These are phyloP conservation scores for Heterochromis multidens DNA, from an alignment of 2,113 vertebrate genomes.

Conservation along the genomic window DNA sequence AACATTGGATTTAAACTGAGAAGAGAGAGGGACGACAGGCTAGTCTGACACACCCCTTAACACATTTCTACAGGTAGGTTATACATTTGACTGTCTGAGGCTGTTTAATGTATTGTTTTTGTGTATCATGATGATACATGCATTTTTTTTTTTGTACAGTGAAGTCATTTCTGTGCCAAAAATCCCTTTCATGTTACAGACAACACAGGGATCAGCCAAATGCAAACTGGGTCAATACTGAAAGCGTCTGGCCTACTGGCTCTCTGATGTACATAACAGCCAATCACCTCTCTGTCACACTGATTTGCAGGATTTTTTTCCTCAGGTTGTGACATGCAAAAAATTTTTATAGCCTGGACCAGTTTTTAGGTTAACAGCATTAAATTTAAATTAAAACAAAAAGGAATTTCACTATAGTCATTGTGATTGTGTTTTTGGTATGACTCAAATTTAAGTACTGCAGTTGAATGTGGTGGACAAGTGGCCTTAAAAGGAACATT, in stretches of 20 bases:
- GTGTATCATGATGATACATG: neutral
- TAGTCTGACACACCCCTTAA: neutral
- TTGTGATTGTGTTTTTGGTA: neutral
- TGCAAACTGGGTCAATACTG: slow-evolving; percentile 3
- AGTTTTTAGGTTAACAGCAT: neutral
- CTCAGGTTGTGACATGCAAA: neutral
- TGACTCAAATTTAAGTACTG: neutral
- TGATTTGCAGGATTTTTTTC: slow-evolving; percentile 5
- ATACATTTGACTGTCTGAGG: neutral
- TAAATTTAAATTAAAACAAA: neutral
- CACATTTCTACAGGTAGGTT: slow-evolving; percentile 42
- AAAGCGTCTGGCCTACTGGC: slow-evolving; percentile 11
- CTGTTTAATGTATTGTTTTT: neutral
- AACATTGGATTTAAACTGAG: slow-evolving; percentile 20
- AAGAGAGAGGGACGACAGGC: neutral
- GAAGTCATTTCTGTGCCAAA: neutral
- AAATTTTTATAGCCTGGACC: neutral
- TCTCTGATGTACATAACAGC: slow-evolving; percentile 22
- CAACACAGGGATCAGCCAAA: neutral
- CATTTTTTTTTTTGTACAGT: neutral
- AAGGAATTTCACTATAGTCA: neutral
- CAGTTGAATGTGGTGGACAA: neutral
- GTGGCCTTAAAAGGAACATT: neutral
- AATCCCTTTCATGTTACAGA: neutral
- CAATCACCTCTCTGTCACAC: slow-evolving; percentile 22